phyloP scores from a whole-genome alignment of 2,113 vertebrate genomes.

The Oreocharis arfaki region DNA sequence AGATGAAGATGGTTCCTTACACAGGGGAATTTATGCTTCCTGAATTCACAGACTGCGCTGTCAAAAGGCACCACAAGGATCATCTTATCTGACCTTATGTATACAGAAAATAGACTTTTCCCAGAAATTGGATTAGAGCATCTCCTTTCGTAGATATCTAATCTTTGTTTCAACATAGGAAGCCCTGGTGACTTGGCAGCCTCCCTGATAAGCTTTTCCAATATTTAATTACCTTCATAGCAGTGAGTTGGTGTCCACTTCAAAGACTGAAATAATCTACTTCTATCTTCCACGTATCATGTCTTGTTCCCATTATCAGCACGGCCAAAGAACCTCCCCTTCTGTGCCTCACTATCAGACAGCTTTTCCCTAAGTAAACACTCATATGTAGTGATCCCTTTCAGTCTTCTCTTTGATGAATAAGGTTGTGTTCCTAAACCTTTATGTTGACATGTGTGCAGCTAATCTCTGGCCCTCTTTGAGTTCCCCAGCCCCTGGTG shows the following conservation, averaged over 20 bases:
- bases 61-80: neutral
- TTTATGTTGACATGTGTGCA: neutral
- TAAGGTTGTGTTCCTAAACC: neutral
- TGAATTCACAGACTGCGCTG: neutral
- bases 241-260: slow-evolving; percentile 10
- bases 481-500: neutral
- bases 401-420: neutral
- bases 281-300: neutral
- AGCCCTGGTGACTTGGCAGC: neutral
- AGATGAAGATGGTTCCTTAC: neutral
- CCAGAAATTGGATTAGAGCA: slow-evolving; percentile 5
- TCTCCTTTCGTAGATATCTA: slow-evolving; percentile 7
- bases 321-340: neutral
- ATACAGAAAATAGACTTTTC: slow-evolving; percentile 5
- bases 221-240: slow-evolving; percentile 29
- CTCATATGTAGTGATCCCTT: neutral
- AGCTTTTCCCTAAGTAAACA: neutral
- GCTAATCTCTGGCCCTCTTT: neutral
- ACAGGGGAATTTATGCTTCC: neutral
- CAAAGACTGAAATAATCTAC: slow-evolving; percentile 4
- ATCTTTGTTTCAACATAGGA: slow-evolving; percentile 31
- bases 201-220: slow-evolving; percentile 31
- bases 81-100: slow-evolving; percentile 12
- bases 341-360: neutral
- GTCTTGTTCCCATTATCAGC: neutral